phyloP scores from a whole-genome alignment of 2,888 invertebrate species.

The Andrena fulva region DNA sequence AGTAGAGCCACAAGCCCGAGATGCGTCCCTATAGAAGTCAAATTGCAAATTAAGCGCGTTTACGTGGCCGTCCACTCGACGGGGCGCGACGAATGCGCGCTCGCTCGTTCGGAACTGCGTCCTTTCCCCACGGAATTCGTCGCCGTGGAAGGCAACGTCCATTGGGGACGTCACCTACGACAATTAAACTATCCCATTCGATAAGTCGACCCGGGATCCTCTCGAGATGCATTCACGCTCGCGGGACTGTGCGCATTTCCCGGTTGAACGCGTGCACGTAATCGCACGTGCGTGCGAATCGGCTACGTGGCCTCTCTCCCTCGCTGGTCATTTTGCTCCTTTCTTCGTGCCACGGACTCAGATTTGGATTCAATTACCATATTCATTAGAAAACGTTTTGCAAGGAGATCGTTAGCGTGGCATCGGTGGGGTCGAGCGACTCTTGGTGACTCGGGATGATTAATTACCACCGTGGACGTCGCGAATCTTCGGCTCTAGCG shows the following conservation, averaged over 20 bases:
- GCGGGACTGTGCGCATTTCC: slow-evolving; percentile 55
- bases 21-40: slow-evolving; percentile 54
- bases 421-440: not conserved
- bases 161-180: slow-evolving; percentile 28
- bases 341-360: slow-evolving; percentile 7
- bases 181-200: slow-evolving; percentile 69
- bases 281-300: slow-evolving; percentile 57
- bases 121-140: slow-evolving; percentile 47
- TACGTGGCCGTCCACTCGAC: slow-evolving; percentile 33
- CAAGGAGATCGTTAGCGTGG: slow-evolving; percentile 40
- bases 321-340: slow-evolving; percentile 46
- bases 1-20: slow-evolving; percentile 20
- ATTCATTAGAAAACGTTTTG: slow-evolving; percentile 21
- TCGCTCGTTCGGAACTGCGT: slow-evolving; percentile 40
- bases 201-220: slow-evolving; percentile 57
- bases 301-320: slow-evolving; percentile 31
- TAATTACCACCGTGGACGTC: slow-evolving; percentile 54
- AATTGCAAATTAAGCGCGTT: slow-evolving; percentile 60
- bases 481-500: slow-evolving; percentile 57
- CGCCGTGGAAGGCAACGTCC: slow-evolving; percentile 38
- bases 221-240: slow-evolving; percentile 62
- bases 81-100: slow-evolving; percentile 28
- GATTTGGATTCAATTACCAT: slow-evolving; percentile 40
- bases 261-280: slow-evolving; percentile 60
- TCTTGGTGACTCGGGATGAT: slow-evolving; percentile 50